Base-by-base conservation (phyloP, 2,113 vertebrate genomes). In the Leptosomus discolor region DNA sequence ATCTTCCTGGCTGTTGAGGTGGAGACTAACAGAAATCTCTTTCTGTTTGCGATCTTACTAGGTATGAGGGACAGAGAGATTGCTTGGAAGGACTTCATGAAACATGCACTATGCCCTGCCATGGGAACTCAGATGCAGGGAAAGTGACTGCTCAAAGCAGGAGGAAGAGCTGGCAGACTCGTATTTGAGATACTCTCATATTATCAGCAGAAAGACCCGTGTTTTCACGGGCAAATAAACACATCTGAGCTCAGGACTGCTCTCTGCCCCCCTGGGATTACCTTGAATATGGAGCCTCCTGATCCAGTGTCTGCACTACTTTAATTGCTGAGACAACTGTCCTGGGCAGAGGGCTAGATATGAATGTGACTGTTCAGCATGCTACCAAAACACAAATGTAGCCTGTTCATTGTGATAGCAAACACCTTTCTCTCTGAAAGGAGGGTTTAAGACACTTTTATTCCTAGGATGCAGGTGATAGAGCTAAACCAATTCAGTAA, bases 161-260 rank as follows among this genome's bases (percentile, higher is more conserved):
- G 34, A 79, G 39, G 36, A 77, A n/a, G 32, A 88, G 75, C 50
- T 90, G 60, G 67, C 69, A 90, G 61, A 85, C 37, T 27, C 0
- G 0, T 27, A 61, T 12, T 22, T 17, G 51, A 67, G 79, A 76
- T 61, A 30, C 23, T 82, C 2, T 1, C 64, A 54, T 76, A 53
- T 17, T 74, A 61, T 36, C 75, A 85, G 43, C 64, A 73, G 70
- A 76, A 73, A 3, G 2, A 90, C 16, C 50, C 64, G 29, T 22
- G 21, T 58, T 86, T 51, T 92, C 76, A 53, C 1, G 8, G 63
- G 79, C 48, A 86, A 70, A 74, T 51, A 51, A 86, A 77, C 80
- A 73, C 54, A 74, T 74, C 78, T 94, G 85, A 87, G 73, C 48
- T 87, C 84, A 88, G 90, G 69, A 79, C 19, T 39, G n/a, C 36